Evolutionary conservation across 2,888 invertebrate genomes (phyloP).

Genomic region (Arge pagana): DNA sequence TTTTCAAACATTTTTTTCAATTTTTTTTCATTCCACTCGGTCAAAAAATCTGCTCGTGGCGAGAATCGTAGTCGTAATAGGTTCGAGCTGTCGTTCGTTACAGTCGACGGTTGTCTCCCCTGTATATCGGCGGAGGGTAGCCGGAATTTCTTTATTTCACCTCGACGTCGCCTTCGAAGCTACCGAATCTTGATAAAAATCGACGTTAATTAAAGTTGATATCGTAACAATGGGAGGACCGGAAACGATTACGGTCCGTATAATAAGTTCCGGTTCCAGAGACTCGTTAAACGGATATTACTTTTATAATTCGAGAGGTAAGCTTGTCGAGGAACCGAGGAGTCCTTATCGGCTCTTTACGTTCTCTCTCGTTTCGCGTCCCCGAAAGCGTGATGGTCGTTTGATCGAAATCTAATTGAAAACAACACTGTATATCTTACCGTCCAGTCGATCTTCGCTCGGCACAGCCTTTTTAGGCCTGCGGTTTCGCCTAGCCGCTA

Average conservation of each 20-base stretch:
- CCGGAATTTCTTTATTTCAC: no score
- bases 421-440: no score
- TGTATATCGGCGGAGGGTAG: no score
- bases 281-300: conserved; percentile 9
- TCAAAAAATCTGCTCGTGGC: not conserved
- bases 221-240: conserved; percentile 14
- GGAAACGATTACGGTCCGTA: conserved; percentile 19
- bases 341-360: not conserved
- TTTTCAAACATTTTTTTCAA: not conserved
- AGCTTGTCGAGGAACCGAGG: conserved; percentile 9
- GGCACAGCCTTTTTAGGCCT: no score
- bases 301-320: conserved; percentile 12
- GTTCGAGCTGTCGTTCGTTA: not conserved
- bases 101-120: conserved; percentile 9
- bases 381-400: no score
- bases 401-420: no score
- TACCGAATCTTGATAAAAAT: conserved; percentile 18
- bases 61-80: conserved; percentile 18
- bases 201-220: conserved; percentile 19
- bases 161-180: conserved; percentile 8
- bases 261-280: conserved; percentile 19
- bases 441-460: no score
- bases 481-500: no score
- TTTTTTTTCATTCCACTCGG: not conserved
- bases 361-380: conserved; percentile 5